These are phyloP conservation scores for Seladonia tumulorum DNA, from an alignment of 2,888 invertebrate genomes.

Conservation along the genomic window DNA sequence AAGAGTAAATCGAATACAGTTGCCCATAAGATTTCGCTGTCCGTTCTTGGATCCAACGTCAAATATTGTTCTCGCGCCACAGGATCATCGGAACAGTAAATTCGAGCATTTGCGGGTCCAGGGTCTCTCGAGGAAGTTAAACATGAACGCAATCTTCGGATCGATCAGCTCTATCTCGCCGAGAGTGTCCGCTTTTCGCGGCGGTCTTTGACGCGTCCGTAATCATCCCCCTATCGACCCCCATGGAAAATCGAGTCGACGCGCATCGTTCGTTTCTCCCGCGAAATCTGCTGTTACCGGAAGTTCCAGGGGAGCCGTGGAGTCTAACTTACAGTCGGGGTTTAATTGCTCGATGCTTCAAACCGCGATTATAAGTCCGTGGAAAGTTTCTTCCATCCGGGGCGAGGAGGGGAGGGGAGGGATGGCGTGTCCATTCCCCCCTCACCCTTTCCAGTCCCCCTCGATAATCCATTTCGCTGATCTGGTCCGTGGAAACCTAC, in stretches of 20 bases:
- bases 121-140: conserved; percentile 22
- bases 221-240: conserved; percentile 39
- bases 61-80: background rate
- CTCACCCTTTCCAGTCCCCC: too few relatives aligned
- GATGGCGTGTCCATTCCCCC: conserved; percentile 46
- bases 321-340: conserved; percentile 55
- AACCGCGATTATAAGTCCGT: conserved; percentile 40
- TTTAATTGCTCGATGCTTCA: conserved; percentile 66
- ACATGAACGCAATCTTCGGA: conserved; percentile 33
- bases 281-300: conserved; percentile 57
- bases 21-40: background rate
- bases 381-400: conserved; percentile 46
- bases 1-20: background rate
- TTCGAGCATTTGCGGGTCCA: background rate
- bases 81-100: background rate
- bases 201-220: conserved; percentile 56
- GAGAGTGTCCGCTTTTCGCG: conserved; percentile 31
- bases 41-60: background rate
- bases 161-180: conserved; percentile 35
- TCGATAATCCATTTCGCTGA: conserved; percentile 42
- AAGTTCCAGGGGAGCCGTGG: conserved; percentile 44
- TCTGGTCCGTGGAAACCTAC: conserved; percentile 22
- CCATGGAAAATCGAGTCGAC: conserved; percentile 59
- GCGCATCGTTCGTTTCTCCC: conserved; percentile 62
- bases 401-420: conserved; percentile 24